Conservation (phyloP, 2,797 vertebrate species). For the Sylvilagus floridanus region DNA sequence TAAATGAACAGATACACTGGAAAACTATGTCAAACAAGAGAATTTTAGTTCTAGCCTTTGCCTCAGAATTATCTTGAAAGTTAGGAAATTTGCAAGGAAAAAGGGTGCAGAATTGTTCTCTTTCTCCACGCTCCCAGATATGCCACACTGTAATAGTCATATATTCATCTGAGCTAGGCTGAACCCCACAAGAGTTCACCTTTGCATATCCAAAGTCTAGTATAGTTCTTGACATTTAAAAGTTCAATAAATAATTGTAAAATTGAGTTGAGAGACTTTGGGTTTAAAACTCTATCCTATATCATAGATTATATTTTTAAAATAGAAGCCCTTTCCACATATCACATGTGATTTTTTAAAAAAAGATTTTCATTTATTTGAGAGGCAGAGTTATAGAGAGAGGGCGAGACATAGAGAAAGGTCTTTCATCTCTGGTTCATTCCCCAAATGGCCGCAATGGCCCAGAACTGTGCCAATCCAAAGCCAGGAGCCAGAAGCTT, state of each 20-base stretch:
- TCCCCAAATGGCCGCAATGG: too few relatives aligned
- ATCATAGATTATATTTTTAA: not conserved
- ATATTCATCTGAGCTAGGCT: not conserved
- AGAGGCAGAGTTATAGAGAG: too few relatives aligned
- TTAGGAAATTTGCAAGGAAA: not conserved
- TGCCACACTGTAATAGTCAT: not conserved
- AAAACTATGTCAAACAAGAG: not conserved
- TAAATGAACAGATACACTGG: not conserved
- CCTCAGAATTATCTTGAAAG: not conserved
- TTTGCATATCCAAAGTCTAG: not conserved
- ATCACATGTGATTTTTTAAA: not conserved
- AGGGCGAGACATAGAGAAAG: too few relatives aligned
- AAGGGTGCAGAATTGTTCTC: not conserved
- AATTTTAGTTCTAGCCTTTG: not conserved
- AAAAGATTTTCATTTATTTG: too few relatives aligned
- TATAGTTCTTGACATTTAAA: not conserved
- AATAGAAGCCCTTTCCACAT: not conserved
- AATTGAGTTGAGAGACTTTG: not conserved
- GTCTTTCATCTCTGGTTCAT: too few relatives aligned
- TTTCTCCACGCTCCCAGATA: not conserved
- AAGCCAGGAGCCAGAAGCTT: too few relatives aligned
- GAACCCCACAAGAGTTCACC: not conserved
- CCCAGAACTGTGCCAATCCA: too few relatives aligned
- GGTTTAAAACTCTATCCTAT: not conserved
- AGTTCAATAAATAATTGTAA: not conserved